Evolutionary conservation across 1,140 invertebrate genomes (phyloP), one percentile per base, ranked within the genome.

Genomic region (Drosophila willistoni): DNA sequence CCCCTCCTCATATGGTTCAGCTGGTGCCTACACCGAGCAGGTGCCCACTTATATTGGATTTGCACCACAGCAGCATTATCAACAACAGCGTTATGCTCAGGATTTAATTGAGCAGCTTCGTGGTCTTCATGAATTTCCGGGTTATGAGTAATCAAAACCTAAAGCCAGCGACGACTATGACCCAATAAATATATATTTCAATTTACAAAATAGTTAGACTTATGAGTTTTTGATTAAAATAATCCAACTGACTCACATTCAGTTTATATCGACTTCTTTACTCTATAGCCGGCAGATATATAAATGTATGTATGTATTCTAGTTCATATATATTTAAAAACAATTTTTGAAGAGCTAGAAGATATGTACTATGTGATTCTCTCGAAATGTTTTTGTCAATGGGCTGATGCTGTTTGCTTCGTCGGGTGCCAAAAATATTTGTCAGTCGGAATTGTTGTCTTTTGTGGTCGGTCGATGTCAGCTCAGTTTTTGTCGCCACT

Each of bases 391-490:
- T 77, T 77, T 77, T 77, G 74, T 77, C 74, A 77, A 77, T 77
- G 74, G 74, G 56, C 56, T 17, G 56, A 33, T 59, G 56, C 65
- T 60, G 79, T 29, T 29, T 29, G 29, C 29, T 29, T 29, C 68
- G 76, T 77, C 83, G 82, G 83, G 63, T 86, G 82, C 82, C 82
- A 86, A 86, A 86, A 87, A 79, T 83, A 86, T 79, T 29, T 89
- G 84, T 87, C 84, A 87, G 84, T 87, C 84, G 61, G 64, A 87
- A 89, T 79, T 79, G 71, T 77, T 84, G 73, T 89, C 84, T 90
- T 67, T 77, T 71, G 85, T 74, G 84, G 84, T 84, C 84, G 84
- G 42, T 84, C 71, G 76, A 51, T 22, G 19, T 33, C 60, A 62
- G 73, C 25, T 77, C 61, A 59, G 64, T 63, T 17, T 51, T 77